phyloP scores from a whole-genome alignment of 2,113 vertebrate genomes.

The Perccottus glenii region DNA sequence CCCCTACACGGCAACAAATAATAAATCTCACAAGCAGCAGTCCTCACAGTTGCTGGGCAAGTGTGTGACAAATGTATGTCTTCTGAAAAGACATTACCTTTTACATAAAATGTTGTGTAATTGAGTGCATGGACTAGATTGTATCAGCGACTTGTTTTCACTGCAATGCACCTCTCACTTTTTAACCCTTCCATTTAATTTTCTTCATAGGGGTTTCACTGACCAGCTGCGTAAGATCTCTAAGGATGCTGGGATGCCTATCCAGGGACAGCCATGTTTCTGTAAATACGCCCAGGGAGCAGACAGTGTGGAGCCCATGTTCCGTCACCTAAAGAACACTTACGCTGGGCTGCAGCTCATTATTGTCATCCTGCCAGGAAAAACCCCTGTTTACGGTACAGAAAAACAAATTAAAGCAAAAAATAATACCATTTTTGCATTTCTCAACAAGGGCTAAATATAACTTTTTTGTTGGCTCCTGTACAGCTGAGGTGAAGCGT shows the following conservation, averaged over 20 bases:
- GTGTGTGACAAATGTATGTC: no score
- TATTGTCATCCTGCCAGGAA: slow-evolving; percentile 96
- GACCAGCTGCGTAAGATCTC: slow-evolving; percentile 97
- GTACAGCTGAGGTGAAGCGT: slow-evolving; percentile 94
- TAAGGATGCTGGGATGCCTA: slow-evolving; percentile 96
- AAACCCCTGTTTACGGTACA: slow-evolving; percentile 89
- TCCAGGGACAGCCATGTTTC: slow-evolving; percentile 98
- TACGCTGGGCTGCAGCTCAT: slow-evolving; percentile 98
- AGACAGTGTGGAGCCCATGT: slow-evolving; percentile 98
- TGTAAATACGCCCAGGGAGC: slow-evolving; percentile 98
- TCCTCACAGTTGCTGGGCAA: no score
- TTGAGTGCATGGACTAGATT: no score
- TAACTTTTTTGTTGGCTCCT: background rate
- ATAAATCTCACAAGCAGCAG: no score
- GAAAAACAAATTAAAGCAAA: background rate
- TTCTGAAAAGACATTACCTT: no score
- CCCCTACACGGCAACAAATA: no score
- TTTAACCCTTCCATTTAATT: background rate
- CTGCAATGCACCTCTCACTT: background rate
- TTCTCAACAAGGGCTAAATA: background rate
- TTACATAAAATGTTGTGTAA: no score
- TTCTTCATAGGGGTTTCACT: slow-evolving; percentile 87
- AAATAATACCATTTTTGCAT: background rate
- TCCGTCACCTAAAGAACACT: slow-evolving; percentile 98
- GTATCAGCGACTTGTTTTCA: no score